A percentile compares a stretch with the other conserved stretches of the same genome.
Conservation (phyloP, 2,888 invertebrate species). For the Vesta saturnalis region DNA sequence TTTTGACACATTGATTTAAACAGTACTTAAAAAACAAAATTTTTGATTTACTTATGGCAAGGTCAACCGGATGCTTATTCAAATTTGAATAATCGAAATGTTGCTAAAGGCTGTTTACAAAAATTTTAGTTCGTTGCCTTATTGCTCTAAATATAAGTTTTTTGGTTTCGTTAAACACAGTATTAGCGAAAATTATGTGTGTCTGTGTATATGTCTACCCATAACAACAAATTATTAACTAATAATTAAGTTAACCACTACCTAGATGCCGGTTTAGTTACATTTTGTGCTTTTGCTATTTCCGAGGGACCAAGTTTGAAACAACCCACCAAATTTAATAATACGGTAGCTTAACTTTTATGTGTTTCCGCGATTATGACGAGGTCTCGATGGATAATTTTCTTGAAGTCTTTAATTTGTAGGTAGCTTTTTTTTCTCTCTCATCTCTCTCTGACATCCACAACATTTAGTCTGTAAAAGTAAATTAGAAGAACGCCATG, state of each 20-base stretch:
- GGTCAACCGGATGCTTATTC: constrained; percentile 12
- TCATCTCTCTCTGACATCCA: constrained; percentile 8
- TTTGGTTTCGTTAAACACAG: not conserved
- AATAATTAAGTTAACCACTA: constrained; percentile 44
- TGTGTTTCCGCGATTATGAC: constrained; percentile 35
- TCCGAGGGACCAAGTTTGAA: constrained; percentile 30
- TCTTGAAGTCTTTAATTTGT: constrained; percentile 19
- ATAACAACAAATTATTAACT: constrained; percentile 29
- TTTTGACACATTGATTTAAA: not conserved
- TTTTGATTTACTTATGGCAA: constrained; percentile 10
- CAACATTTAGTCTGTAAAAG: not conserved
- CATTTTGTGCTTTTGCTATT: constrained; percentile 34
- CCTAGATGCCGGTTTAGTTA: constrained; percentile 41
- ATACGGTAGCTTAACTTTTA: constrained; percentile 34
- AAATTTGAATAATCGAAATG: constrained; percentile 12
- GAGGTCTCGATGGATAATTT: constrained; percentile 21
- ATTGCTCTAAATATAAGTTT: constrained; percentile 16
- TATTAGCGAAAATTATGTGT: not conserved
- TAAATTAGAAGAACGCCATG: not conserved
- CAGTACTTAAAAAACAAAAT: not conserved
- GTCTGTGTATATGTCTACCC: constrained; percentile 19
- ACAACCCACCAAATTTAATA: constrained; percentile 30
- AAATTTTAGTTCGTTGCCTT: constrained; percentile 16
- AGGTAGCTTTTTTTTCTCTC: constrained; percentile 19
- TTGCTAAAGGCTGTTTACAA: constrained; percentile 16